Conservation (phyloP, 2,888 invertebrate genomes). For the Tenthredo amoena region DNA sequence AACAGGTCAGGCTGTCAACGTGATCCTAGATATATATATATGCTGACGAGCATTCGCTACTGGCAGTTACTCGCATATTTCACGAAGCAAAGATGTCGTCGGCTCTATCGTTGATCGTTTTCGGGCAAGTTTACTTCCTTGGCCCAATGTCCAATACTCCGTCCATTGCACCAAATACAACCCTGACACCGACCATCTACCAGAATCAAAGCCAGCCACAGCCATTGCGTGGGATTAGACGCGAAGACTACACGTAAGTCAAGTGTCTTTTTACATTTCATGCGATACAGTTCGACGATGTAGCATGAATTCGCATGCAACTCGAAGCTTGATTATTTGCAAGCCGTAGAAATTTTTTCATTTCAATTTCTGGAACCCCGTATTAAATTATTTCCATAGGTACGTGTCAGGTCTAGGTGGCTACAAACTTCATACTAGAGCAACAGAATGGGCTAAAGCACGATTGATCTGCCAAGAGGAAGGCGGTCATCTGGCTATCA, state of each 20-base stretch:
- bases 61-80: not conserved
- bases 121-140: not conserved
- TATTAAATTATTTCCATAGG: not conserved
- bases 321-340: not conserved
- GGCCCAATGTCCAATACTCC: not conserved
- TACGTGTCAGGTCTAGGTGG: not conserved
- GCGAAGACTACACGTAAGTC: not conserved
- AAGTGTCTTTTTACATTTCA: not conserved
- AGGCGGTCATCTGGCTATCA: constrained; percentile 58
- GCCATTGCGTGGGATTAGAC: not conserved
- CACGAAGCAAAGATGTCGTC: not conserved
- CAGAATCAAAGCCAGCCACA: not conserved
- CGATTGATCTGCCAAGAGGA: constrained; percentile 53
- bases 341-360: too few relatives aligned
- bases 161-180: not conserved
- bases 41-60: not conserved
- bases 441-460: constrained; percentile 52
- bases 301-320: not conserved
- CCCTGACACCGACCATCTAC: not conserved
- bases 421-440: constrained; percentile 30
- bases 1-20: not conserved
- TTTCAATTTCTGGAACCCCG: not conserved
- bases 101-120: not conserved
- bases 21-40: not conserved
- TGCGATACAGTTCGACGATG: not conserved